Evolutionary conservation across 2,888 invertebrate genomes (phyloP), one percentile per base, ranked within the genome.

Genomic region (Aricia artaxerxes): DNA sequence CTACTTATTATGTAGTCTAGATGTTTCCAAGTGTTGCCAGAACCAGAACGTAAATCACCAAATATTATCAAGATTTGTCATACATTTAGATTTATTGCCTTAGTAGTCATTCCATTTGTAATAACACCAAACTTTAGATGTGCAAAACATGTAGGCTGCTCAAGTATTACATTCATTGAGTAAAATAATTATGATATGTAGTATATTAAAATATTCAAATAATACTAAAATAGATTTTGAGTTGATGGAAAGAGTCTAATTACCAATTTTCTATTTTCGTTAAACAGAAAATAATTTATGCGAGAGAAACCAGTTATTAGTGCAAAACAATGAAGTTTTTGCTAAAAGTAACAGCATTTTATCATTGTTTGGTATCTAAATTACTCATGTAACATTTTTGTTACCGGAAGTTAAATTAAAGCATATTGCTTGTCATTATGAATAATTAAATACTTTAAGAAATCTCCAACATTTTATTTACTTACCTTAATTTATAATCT

Each of bases 351-450:
- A 69, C 13, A 35, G 38, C 13, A 69, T 69, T 69, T 69, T 69
- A 69, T 69, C 69, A 35, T 38, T 69, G 69, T 69, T 69, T 35
- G 35, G 16, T 69, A 69, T 69, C 69, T 69, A 5, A 69, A 69
- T 69, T 38, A 16, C 69, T 69, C 69, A 35, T 35, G 35, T 69
- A 69, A 69, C 13, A 11, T 35, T 69, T 64, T 38, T 69, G 69
- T 35, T 38, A 35, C 69, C 13, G 38, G 5, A 35, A 69, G 16
- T 38, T 13, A 3, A 64, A 64, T 31, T 9, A 35, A 69, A 13
- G 5, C 38, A 69, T 3, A 13, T 5, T 69, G 13, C 69, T 69
- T 69, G 69, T 69, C 69, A 69, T 69, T 35, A 35, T 35, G 1
- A 69, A 69, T 38, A 69, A 69, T 38, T 69, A 13, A 69, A 35